These are phyloP conservation scores for Euplagia quadripunctaria DNA, from an alignment of 2,888 invertebrate genomes.

Conservation along the genomic window DNA sequence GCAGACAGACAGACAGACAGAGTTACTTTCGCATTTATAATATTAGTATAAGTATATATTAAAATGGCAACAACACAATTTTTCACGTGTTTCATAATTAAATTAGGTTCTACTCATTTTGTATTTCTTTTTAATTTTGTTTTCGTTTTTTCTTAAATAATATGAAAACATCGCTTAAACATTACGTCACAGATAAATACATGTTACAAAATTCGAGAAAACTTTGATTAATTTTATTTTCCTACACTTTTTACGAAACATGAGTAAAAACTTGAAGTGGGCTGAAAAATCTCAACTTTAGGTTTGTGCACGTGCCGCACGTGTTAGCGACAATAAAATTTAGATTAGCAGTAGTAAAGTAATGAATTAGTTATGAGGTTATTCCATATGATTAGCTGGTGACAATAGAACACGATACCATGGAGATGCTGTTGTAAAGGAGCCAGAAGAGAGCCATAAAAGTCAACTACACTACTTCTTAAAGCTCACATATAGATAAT, in stretches of 20 bases:
- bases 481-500: too few relatives aligned
- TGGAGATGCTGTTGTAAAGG: neutral
- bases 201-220: neutral
- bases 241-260: neutral
- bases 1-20: too few relatives aligned
- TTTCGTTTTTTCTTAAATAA: neutral
- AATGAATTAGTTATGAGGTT: neutral
- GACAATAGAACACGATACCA: neutral
- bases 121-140: neutral
- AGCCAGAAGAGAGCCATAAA: neutral
- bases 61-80: too few relatives aligned
- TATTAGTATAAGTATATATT: too few relatives aligned
- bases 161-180: neutral
- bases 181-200: neutral
- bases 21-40: too few relatives aligned
- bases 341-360: too few relatives aligned
- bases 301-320: too few relatives aligned
- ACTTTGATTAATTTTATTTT: neutral
- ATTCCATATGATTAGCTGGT: neutral
- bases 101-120: neutral
- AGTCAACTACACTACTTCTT: neutral
- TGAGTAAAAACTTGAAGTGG: neutral
- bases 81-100: too few relatives aligned
- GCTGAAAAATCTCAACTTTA: neutral
- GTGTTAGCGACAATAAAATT: too few relatives aligned